Percentiles rank a stretch among this genome's conserved stretches.
These are phyloP conservation scores for Thera obeliscata DNA, from an alignment of 2,888 invertebrate species.

Conservation along the genomic window DNA sequence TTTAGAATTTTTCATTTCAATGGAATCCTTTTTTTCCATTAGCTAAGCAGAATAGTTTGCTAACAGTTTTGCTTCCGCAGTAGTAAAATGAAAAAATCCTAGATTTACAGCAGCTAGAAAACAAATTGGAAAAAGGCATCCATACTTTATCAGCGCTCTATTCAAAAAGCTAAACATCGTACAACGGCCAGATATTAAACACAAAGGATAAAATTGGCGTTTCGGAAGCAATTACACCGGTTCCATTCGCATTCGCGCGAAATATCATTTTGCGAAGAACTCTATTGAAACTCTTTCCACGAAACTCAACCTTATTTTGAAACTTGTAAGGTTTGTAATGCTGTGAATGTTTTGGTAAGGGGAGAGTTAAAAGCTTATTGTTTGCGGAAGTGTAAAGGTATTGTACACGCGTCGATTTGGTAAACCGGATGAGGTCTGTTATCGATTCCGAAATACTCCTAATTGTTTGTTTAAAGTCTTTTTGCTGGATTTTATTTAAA, in stretches of 20 bases:
- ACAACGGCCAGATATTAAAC: slow-evolving; percentile 43
- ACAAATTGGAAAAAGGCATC: not conserved
- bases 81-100: too few relatives aligned
- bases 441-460: slow-evolving; percentile 34
- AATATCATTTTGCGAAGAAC: slow-evolving; percentile 45
- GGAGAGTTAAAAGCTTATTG: slow-evolving; percentile 48
- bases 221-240: slow-evolving; percentile 56
- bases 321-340: slow-evolving; percentile 10
- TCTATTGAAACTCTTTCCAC: slow-evolving; percentile 4
- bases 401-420: slow-evolving; percentile 47
- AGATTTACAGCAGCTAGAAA: not conserved
- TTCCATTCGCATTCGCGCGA: slow-evolving; percentile 50
- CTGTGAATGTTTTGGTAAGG: slow-evolving; percentile 18
- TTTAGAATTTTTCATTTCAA: too few relatives aligned
- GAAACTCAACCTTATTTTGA: slow-evolving; percentile 12
- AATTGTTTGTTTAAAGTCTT: slow-evolving; percentile 32
- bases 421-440: slow-evolving; percentile 42
- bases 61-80: too few relatives aligned
- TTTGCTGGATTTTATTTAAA: slow-evolving; percentile 20
- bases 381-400: slow-evolving; percentile 45
- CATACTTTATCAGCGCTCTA: slow-evolving; percentile 18
- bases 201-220: slow-evolving; percentile 52
- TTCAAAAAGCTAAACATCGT: slow-evolving; percentile 41
- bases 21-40: too few relatives aligned
- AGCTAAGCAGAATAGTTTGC: too few relatives aligned